These are phyloP conservation scores for Tillus elongatus DNA, from an alignment of 2,888 invertebrate species.

Conservation along the genomic window DNA sequence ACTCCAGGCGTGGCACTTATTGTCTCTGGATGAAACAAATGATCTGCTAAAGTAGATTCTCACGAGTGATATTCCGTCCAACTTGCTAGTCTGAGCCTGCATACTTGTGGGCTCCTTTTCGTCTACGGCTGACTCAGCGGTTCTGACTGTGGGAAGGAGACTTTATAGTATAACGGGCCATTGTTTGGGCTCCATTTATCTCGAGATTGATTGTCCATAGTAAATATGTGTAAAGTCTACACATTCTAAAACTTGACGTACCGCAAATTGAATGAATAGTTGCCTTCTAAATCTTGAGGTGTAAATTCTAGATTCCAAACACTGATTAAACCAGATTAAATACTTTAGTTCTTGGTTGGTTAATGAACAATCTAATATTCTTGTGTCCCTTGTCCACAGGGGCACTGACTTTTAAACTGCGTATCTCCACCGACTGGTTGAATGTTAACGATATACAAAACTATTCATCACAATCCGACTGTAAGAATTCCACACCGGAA, in stretches of 20 bases:
- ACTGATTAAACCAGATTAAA: conserved; percentile 88
- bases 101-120: too few relatives aligned
- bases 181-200: too few relatives aligned
- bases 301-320: conserved; percentile 81
- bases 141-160: too few relatives aligned
- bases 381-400: conserved; percentile 88
- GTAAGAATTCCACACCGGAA: conserved; percentile 55
- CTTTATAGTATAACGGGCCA: too few relatives aligned
- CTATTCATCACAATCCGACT: conserved; percentile 93
- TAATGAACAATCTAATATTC: conserved; percentile 89
- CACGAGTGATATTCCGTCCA: too few relatives aligned
- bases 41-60: too few relatives aligned
- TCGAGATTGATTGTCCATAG: conserved; percentile 82
- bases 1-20: too few relatives aligned
- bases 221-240: conserved; percentile 86
- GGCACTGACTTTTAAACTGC: conserved; percentile 85
- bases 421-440: conserved; percentile 86
- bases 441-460: conserved; percentile 81
- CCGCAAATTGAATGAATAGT: conserved; percentile 71
- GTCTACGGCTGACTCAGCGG: too few relatives aligned
- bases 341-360: conserved; percentile 92
- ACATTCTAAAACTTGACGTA: conserved; percentile 99
- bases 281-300: conserved; percentile 75
- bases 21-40: too few relatives aligned
- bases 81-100: too few relatives aligned